These are phyloP conservation scores for Ormyrus rosae DNA, from an alignment of 2,888 invertebrate genomes.

Conservation along the genomic window DNA sequence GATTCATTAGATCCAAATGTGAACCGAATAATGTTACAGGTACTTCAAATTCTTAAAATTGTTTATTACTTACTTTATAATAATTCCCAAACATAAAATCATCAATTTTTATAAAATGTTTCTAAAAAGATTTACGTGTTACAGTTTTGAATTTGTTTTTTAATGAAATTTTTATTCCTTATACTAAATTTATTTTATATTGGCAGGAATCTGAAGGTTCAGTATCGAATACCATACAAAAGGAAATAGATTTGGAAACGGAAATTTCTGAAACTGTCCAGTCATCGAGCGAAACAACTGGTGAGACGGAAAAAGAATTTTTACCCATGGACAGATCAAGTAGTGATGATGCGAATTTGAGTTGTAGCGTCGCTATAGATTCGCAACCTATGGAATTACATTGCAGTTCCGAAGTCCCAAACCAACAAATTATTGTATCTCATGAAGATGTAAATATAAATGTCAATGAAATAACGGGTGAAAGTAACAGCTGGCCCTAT, in stretches of 20 bases:
- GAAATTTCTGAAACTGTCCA: constrained; percentile 52
- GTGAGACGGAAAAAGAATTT: constrained; percentile 51
- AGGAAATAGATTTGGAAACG: constrained; percentile 38
- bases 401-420: not conserved
- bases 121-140: too few species aligned
- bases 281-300: constrained; percentile 52
- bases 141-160: not conserved
- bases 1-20: constrained; percentile 60
- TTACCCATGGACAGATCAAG: constrained; percentile 45
- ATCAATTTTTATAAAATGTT: not conserved
- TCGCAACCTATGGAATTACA: constrained; percentile 12
- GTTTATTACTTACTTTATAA: not conserved
- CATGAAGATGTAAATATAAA: constrained; percentile 35
- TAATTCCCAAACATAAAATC: not conserved
- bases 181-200: not conserved
- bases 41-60: constrained; percentile 7
- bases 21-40: constrained; percentile 37
- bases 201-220: constrained; percentile 21
- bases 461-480: not conserved
- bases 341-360: constrained; percentile 51
- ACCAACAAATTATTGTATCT: not conserved
- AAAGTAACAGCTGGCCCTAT: constrained; percentile 49
- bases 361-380: constrained; percentile 29
- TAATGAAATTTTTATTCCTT: not conserved
- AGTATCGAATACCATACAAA: not conserved